These are phyloP conservation scores for Anolis sagrei DNA, from an alignment of 2,113 vertebrate species.

Conservation along the genomic window DNA sequence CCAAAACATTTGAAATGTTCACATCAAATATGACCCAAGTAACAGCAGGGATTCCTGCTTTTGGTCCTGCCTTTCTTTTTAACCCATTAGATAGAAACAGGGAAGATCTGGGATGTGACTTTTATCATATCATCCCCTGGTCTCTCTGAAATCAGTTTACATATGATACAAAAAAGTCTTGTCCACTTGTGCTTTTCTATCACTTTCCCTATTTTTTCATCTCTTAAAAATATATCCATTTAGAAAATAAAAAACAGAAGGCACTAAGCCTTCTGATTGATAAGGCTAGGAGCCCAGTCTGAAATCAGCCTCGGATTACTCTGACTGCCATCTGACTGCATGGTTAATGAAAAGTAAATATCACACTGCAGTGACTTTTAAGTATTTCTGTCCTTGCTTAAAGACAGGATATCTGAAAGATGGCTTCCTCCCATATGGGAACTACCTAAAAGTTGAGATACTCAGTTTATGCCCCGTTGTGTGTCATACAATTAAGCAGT, in stretches of 20 bases:
- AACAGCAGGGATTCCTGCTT: background rate
- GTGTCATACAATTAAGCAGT: too few relatives aligned
- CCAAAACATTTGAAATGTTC: background rate
- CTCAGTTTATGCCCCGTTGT: too few relatives aligned
- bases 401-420: too few relatives aligned
- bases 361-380: too few relatives aligned
- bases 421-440: too few relatives aligned
- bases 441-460: too few relatives aligned
- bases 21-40: background rate
- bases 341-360: too few relatives aligned
- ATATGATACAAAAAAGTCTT: background rate
- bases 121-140: background rate
- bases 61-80: background rate
- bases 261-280: background rate
- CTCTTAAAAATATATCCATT: background rate
- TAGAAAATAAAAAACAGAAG: background rate
- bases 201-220: background rate
- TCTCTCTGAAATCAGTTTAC: background rate
- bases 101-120: background rate
- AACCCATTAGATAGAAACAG: background rate
- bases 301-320: background rate
- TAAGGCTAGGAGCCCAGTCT: background rate
- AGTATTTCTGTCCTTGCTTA: too few relatives aligned
- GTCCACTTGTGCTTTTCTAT: background rate
- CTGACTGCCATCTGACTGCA: background rate